Conservation (phyloP, 2,888 invertebrate species). For the Clitarchus hookeri region DNA sequence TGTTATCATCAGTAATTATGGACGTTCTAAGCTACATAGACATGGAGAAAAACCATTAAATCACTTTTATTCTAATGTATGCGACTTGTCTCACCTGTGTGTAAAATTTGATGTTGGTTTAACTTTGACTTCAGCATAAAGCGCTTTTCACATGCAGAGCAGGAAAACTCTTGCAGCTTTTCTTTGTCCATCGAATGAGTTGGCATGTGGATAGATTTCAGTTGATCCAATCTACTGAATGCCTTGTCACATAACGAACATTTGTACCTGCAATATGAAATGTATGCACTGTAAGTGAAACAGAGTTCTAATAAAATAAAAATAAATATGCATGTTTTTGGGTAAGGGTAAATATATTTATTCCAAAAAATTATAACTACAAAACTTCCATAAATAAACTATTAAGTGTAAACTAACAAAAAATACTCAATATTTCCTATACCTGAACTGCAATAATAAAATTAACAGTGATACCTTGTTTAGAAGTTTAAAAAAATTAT, state of each 20-base stretch:
- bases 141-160: constrained; percentile 34
- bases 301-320: too few species aligned
- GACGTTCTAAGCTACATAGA: not conserved
- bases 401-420: too few species aligned
- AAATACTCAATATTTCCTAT: too few species aligned
- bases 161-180: constrained; percentile 21
- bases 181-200: constrained; percentile 23
- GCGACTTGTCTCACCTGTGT: constrained; percentile 32
- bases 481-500: too few species aligned
- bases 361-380: too few species aligned
- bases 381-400: too few species aligned
- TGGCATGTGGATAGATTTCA: constrained; percentile 32
- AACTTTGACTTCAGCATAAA: constrained; percentile 35
- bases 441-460: too few species aligned
- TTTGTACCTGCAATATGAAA: constrained; percentile 30
- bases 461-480: too few species aligned
- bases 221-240: constrained; percentile 36
- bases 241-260: constrained; percentile 38
- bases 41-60: not conserved
- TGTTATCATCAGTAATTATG: too few species aligned
- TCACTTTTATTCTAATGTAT: not conserved
- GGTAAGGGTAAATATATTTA: too few species aligned
- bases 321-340: too few species aligned
- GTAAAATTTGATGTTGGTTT: constrained; percentile 35
- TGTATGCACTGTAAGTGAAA: not conserved